Percentiles rank a stretch among this genome's conserved stretches.
Evolutionary conservation across 1,140 invertebrate species (phyloP).

Genomic region (Drosophila pectinifera): DNA sequence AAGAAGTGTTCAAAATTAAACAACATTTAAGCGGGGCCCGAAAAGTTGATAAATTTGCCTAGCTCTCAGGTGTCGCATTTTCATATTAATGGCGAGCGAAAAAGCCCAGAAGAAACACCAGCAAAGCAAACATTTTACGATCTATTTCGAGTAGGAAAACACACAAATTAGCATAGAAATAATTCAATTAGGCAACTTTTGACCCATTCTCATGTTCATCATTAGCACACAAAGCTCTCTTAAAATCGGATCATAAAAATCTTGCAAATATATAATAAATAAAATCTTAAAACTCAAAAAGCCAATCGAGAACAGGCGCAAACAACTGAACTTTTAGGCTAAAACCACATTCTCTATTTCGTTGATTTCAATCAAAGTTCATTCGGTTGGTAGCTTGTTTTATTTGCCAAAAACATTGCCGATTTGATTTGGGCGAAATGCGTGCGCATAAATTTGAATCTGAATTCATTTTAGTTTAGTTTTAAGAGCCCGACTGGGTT

Average conservation of each 20-base stretch:
- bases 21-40: constrained; percentile 42
- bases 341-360: constrained; percentile 45
- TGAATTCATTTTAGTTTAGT: constrained; percentile 34
- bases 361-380: constrained; percentile 45
- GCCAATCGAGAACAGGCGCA: constrained; percentile 35
- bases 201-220: constrained; percentile 47
- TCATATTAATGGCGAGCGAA: constrained; percentile 54
- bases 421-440: constrained; percentile 41
- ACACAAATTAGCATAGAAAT: constrained; percentile 74
- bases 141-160: constrained; percentile 41
- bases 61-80: constrained; percentile 56
- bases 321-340: constrained; percentile 52
- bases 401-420: constrained; percentile 52
- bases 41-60: constrained; percentile 56
- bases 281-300: constrained; percentile 33
- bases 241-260: constrained; percentile 54
- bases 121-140: constrained; percentile 51
- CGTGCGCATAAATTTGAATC: constrained; percentile 66
- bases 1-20: constrained; percentile 54
- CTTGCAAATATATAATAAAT: constrained; percentile 19
- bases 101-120: constrained; percentile 14
- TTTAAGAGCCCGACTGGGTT: constrained; percentile 17
- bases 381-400: constrained; percentile 61
- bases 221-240: constrained; percentile 61
- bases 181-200: constrained; percentile 76